phyloP scores from a whole-genome alignment of 2,113 vertebrate species.

The Muntiacus reevesi region DNA sequence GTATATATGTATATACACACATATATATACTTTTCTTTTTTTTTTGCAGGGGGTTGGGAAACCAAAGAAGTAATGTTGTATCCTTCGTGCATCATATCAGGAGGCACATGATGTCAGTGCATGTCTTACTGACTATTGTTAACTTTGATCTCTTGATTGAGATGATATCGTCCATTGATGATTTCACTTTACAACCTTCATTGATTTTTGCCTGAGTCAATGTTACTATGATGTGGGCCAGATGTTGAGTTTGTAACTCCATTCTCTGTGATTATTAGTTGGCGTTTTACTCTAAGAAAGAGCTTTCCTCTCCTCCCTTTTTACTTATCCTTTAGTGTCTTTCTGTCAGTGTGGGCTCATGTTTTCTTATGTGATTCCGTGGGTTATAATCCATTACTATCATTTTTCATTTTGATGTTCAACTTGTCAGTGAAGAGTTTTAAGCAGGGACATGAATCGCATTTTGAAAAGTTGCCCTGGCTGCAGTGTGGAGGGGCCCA shows the following conservation, averaged over 20 bases:
- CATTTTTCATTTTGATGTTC: not conserved
- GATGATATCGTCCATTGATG: not conserved
- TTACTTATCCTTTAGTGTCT: not conserved
- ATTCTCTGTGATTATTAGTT: not conserved
- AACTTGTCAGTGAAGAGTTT: not conserved
- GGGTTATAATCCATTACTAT: not conserved
- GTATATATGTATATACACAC: no score
- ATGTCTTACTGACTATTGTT: not conserved
- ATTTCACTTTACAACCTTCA: not conserved
- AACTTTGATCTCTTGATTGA: not conserved
- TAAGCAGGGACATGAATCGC: not conserved
- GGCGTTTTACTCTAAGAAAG: not conserved
- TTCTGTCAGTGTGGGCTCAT: not conserved
- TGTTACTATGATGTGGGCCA: not conserved
- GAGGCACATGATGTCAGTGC: not conserved
- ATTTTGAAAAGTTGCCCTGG: not conserved
- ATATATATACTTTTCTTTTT: no score
- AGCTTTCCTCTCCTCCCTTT: not conserved
- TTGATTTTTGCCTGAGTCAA: not conserved
- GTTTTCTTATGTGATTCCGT: not conserved
- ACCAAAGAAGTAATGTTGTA: not conserved
- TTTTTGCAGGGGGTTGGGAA: not conserved
- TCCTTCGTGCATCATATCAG: not conserved
- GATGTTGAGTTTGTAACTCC: not conserved
- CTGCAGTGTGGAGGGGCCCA: not conserved